Base-by-base conservation (phyloP, 2,888 invertebrate genomes). In the Andrena flavipes region DNA sequence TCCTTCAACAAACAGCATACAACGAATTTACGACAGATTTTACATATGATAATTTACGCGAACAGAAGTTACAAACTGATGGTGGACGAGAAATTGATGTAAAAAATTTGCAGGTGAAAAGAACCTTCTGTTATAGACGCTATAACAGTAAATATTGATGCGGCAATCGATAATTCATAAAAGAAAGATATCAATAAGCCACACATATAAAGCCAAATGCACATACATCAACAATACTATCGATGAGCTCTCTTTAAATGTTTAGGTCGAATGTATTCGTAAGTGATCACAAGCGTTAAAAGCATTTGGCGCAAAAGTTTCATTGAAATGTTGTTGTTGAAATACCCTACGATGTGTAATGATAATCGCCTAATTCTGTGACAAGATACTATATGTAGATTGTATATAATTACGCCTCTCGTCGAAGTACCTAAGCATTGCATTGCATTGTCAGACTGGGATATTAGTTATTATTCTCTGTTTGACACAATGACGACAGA, bases 401-500 rank as follows among this genome's bases (percentile, higher is more conserved):
- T 75, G 70, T 75, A 70, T 75, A 75, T 72, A 80, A 75, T 71
- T 71, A 60, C 63, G 63, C 56, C 69, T 71, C 23, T 76, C 62
- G 26, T 70, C 51, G 67, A 83, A 84, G 79, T 79, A 76, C 69
- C 75, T 75, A 83, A 42, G 56, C 35, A 68, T 78, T 68, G 63
- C 35, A 68, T 78, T 68, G 63, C 54, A 65, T 79, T 60, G 48
- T 42, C 35, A 26, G 60, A 70, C 69, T 67, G 51, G 42, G 29
- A 75, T 42, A 75, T 88, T 84, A 92, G 88, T 95, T 95, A 94
- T 96, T 96, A 90, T 96, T 96, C 0, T 96, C 96, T 62, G 95
- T 95, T 91, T 95, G 95, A 92, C 96, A 96, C 92, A 97, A 95
- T 13, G 96, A 96, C 49, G 96, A 96, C 30, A 97, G 95, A 94